Evolutionary conservation across 2,113 vertebrate genomes (phyloP).

Genomic region (Lophochroa leadbeateri): DNA sequence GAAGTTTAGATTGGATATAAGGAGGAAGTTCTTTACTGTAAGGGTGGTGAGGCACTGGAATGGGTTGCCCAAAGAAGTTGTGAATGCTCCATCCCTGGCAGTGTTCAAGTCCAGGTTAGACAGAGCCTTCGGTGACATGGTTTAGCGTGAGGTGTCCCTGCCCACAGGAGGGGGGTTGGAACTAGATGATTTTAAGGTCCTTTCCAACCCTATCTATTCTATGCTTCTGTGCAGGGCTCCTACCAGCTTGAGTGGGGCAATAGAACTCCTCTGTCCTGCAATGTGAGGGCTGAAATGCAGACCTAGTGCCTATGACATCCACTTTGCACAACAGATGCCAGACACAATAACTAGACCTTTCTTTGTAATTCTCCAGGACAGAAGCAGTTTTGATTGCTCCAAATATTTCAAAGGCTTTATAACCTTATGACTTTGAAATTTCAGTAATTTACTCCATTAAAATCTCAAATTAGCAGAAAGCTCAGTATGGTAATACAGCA

Average conservation of each 20-base stretch:
- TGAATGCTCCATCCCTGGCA: no score
- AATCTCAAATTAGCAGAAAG: neutral
- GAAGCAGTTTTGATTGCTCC: neutral
- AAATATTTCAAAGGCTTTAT: neutral
- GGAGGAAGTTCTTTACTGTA: no score
- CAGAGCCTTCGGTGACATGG: no score
- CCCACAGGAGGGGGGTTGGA: no score
- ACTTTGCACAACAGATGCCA: neutral
- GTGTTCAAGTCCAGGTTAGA: no score
- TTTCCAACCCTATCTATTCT: no score
- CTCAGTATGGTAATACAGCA: rapidly evolving
- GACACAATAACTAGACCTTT: neutral
- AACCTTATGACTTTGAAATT: neutral
- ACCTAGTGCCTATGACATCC: rapidly evolving
- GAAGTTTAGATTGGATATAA: no score
- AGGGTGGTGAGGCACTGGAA: no score
- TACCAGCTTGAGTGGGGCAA: neutral
- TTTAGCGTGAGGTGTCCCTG: no score
- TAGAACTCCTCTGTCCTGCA: neutral
- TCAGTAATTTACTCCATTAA: neutral
- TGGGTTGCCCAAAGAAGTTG: no score
- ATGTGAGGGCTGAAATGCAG: rapidly evolving
- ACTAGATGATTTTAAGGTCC: no score
- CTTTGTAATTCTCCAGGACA: neutral
- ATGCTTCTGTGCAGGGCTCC: neutral